phyloP scores from a whole-genome alignment of 2,797 vertebrate species.

The Pitangus sulphuratus region DNA sequence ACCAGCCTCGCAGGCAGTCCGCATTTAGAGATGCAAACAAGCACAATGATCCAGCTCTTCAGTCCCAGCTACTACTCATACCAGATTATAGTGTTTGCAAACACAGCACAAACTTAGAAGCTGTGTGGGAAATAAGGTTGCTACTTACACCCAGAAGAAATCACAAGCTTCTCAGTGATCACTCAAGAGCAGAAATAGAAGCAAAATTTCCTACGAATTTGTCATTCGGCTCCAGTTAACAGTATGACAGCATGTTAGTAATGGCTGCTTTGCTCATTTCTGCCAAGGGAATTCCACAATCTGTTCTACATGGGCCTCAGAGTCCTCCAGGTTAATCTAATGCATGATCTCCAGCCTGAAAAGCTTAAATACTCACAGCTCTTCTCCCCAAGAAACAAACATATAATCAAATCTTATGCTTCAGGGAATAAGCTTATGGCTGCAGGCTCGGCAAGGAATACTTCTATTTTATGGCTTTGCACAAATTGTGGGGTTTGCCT shows the following conservation, averaged over 20 bases:
- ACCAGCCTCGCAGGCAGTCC: background rate
- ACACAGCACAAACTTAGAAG: slow-evolving; percentile 11
- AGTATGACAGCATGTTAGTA: slow-evolving; percentile 59
- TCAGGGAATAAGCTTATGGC: slow-evolving; percentile 56
- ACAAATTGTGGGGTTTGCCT: slow-evolving; percentile 38
- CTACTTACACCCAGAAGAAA: slow-evolving; percentile 22
- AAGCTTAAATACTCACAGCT: slow-evolving; percentile 53
- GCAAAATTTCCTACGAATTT: slow-evolving; percentile 47
- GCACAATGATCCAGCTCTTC: background rate
- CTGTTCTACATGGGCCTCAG: slow-evolving; percentile 45
- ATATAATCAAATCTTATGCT: slow-evolving; percentile 66
- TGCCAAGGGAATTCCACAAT: slow-evolving; percentile 66
- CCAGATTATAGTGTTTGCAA: slow-evolving; percentile 21
- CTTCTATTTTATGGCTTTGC: slow-evolving; percentile 41
- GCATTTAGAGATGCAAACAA: background rate
- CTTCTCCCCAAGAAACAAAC: slow-evolving; percentile 56
- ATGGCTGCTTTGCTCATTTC: slow-evolving; percentile 63
- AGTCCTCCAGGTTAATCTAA: slow-evolving; percentile 67
- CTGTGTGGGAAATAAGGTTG: slow-evolving; percentile 30
- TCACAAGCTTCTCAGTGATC: slow-evolving; percentile 12
- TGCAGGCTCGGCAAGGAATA: slow-evolving; percentile 20
- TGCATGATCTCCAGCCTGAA: slow-evolving; percentile 49
- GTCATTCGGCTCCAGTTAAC: slow-evolving; percentile 47
- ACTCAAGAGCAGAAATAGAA: slow-evolving; percentile 52
- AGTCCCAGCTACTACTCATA: background rate